Percentiles rank a stretch among this genome's conserved stretches.
These are phyloP conservation scores for Proctacanthus coquilletti DNA, from an alignment of 1,140 invertebrate species.

Conservation along the genomic window DNA sequence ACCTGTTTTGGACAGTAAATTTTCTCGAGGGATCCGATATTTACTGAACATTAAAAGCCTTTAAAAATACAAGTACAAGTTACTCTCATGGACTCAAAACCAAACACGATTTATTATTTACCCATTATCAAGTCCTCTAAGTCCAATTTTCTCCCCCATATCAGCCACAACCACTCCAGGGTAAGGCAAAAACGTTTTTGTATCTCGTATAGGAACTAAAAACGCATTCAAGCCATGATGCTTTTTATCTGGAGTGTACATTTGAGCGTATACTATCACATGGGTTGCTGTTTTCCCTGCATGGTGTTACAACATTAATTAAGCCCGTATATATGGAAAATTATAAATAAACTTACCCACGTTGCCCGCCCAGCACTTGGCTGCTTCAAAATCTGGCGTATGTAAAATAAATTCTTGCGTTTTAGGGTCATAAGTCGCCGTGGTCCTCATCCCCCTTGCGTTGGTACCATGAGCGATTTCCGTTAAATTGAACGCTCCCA, in stretches of 20 bases:
- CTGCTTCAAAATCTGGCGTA: slow-evolving; percentile 69
- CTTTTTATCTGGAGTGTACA: slow-evolving; percentile 55
- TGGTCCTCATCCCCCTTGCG: slow-evolving; percentile 65
- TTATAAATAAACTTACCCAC: slow-evolving; percentile 1
- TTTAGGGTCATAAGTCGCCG: slow-evolving; percentile 57
- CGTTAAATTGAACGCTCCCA: slow-evolving; percentile 69
- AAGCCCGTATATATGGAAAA: too few relatives aligned
- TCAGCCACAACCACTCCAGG: slow-evolving; percentile 66
- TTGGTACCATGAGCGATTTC: slow-evolving; percentile 82
- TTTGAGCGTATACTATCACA: slow-evolving; percentile 69
- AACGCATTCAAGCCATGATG: slow-evolving; percentile 70
- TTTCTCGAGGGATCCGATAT: slow-evolving; percentile 60
- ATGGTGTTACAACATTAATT: too few relatives aligned
- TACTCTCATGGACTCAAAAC: neutral
- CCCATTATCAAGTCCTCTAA: slow-evolving; percentile 76
- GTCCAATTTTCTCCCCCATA: slow-evolving; percentile 66
- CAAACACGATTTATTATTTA: slow-evolving; percentile 19
- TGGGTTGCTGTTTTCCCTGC: slow-evolving; percentile 70
- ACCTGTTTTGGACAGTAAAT: slow-evolving; percentile 68
- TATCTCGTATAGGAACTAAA: slow-evolving; percentile 61
- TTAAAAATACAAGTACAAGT: neutral
- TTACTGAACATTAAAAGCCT: slow-evolving; percentile 74
- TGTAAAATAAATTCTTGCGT: slow-evolving; percentile 66
- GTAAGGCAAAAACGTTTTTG: slow-evolving; percentile 47
- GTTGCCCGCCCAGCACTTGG: slow-evolving; percentile 60